Conservation (phyloP, 2,113 vertebrate species). For the Erinaceus europaeus region DNA sequence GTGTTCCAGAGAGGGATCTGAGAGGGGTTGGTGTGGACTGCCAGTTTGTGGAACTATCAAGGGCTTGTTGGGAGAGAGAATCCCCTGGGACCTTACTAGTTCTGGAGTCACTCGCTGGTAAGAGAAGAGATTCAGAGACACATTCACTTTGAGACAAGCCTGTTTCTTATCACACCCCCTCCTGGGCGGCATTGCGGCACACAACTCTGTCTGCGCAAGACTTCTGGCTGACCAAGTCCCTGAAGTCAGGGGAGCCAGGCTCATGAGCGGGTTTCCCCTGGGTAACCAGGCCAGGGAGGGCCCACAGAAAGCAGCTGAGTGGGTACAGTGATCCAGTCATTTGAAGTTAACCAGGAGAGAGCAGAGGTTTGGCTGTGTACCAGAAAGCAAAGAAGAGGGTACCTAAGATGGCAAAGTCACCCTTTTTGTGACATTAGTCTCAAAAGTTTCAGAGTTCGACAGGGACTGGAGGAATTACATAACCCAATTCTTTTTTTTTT, state of each 20-base stretch:
- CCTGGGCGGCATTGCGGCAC: not conserved
- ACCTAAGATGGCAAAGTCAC: not conserved
- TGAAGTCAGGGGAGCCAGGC: not conserved
- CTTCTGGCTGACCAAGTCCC: not conserved
- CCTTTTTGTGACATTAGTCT: not conserved
- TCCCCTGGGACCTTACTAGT: slow-evolving; percentile 2
- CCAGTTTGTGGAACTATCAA: not conserved
- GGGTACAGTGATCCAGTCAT: not conserved
- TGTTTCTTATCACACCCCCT: not conserved
- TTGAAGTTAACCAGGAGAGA: not conserved
- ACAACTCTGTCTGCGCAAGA: not conserved
- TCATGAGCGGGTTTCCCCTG: not conserved
- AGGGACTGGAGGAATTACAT: not conserved
- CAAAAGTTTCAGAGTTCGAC: not conserved
- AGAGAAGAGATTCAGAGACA: not conserved
- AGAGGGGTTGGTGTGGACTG: not conserved
- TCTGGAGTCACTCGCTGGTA: slow-evolving; percentile 22
- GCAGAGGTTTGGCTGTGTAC: not conserved
- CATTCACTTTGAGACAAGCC: not conserved
- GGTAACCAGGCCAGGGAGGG: not conserved
- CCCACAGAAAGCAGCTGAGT: not conserved
- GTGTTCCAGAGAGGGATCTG: not conserved
- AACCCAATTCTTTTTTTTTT: no score
- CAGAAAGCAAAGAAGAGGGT: not conserved
- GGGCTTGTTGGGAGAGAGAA: slow-evolving; percentile 15